Evolutionary conservation across 2,113 vertebrate genomes (phyloP).

Genomic region (Indicator indicator): DNA sequence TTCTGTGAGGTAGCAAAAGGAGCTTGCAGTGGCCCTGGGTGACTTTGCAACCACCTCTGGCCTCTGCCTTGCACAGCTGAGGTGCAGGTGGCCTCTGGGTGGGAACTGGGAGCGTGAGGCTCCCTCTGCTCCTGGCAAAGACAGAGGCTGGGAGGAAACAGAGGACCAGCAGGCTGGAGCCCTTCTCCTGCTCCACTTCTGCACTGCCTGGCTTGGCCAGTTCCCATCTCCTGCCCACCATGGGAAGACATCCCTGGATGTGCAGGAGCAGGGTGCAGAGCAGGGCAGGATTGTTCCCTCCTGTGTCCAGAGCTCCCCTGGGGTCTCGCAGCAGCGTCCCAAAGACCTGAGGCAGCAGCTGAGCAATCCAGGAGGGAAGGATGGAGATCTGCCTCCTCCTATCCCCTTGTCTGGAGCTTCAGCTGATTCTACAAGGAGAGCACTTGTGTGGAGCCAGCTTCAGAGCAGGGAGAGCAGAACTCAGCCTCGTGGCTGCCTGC

Average conservation of each 20-base stretch:
- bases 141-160: background rate
- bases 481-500: fast-evolving
- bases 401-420: background rate
- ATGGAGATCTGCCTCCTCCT: background rate
- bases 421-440: background rate
- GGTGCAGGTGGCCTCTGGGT: background rate
- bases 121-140: background rate
- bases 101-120: background rate
- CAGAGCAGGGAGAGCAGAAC: background rate
- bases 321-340: background rate
- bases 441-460: background rate
- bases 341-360: background rate
- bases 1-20: background rate
- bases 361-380: background rate
- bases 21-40: background rate
- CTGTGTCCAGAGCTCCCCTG: background rate
- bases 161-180: background rate
- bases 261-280: background rate
- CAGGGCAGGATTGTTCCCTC: background rate
- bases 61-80: background rate
- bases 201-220: background rate
- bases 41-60: background rate
- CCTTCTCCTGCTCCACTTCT: background rate
- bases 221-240: background rate
- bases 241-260: background rate